These are phyloP conservation scores for Cryptocheilus praepositus DNA, from an alignment of 2,888 invertebrate genomes.

Conservation along the genomic window DNA sequence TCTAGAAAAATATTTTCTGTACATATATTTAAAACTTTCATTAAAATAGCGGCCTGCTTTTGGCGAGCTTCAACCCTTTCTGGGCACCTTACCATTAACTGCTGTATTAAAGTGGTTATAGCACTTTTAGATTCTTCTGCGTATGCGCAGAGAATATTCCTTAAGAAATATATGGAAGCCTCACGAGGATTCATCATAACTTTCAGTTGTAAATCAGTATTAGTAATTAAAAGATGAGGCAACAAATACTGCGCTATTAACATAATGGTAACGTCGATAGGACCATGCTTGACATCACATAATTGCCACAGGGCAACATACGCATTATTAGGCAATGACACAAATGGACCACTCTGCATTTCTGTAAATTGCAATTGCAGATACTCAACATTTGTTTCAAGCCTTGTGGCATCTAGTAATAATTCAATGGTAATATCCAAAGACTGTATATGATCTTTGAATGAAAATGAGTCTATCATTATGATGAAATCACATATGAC, in stretches of 20 bases:
- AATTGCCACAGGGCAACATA: constrained; percentile 70
- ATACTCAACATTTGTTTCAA: constrained; percentile 59
- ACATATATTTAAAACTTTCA: constrained; percentile 63
- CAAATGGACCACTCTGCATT: constrained; percentile 29
- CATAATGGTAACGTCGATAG: constrained; percentile 66
- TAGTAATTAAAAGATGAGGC: constrained; percentile 60
- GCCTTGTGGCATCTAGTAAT: constrained; percentile 66
- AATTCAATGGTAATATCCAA: constrained; percentile 72
- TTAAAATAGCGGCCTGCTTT: constrained; percentile 63
- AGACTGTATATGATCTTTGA: constrained; percentile 73
- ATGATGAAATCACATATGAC: constrained; percentile 71
- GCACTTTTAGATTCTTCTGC: constrained; percentile 53
- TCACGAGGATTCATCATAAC: constrained; percentile 57
- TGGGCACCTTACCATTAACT: constrained; percentile 65
- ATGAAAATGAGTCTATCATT: constrained; percentile 71
- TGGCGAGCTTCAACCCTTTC: constrained; percentile 66
- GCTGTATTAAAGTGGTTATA: constrained; percentile 62
- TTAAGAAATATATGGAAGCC: constrained; percentile 60
- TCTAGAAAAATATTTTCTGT: constrained; percentile 40
- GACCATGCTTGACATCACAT: constrained; percentile 74
- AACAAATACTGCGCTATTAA: constrained; percentile 73
- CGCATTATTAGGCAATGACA: constrained; percentile 68
- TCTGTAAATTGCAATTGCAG: too few species aligned
- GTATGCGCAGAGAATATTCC: constrained; percentile 50
- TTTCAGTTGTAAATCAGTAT: constrained; percentile 53